Conservation (phyloP, 2,113 vertebrate genomes). For the Xiphorhynchus elegans region DNA sequence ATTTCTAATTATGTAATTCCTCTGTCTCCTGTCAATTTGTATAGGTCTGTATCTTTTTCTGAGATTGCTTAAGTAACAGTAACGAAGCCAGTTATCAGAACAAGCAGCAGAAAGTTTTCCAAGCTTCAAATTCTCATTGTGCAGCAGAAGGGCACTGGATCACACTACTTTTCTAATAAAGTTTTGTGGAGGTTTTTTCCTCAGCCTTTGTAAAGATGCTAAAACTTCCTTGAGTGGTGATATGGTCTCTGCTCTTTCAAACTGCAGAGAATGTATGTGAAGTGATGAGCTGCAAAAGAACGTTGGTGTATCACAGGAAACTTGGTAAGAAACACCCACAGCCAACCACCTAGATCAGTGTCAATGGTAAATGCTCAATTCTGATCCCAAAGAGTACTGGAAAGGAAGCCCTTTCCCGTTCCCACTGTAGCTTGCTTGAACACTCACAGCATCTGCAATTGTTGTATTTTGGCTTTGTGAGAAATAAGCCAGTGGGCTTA, state of each 20-base stretch:
- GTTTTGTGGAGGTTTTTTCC: not conserved
- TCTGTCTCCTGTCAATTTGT: not conserved
- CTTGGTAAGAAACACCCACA: not conserved
- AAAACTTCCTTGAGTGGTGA: not conserved
- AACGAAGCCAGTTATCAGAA: not conserved
- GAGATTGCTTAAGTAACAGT: not conserved
- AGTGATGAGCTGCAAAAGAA: not conserved
- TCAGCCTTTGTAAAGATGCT: not conserved
- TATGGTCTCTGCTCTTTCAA: not conserved
- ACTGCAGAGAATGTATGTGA: not conserved
- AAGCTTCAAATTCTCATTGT: not conserved
- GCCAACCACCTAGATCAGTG: not conserved
- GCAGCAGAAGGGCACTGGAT: not conserved
- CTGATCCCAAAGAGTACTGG: not conserved
- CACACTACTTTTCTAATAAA: not conserved
- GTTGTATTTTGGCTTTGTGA: not conserved
- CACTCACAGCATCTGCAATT: not conserved
- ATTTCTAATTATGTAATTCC: not conserved
- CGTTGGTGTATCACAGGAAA: not conserved
- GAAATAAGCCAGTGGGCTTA: not conserved
- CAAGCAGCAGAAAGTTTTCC: not conserved
- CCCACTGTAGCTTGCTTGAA: not conserved
- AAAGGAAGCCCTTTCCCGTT: not conserved
- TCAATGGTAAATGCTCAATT: not conserved
- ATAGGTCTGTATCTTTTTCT: not conserved